Conservation (phyloP, 1,140 invertebrate species). For the Drosophila bocqueti region DNA sequence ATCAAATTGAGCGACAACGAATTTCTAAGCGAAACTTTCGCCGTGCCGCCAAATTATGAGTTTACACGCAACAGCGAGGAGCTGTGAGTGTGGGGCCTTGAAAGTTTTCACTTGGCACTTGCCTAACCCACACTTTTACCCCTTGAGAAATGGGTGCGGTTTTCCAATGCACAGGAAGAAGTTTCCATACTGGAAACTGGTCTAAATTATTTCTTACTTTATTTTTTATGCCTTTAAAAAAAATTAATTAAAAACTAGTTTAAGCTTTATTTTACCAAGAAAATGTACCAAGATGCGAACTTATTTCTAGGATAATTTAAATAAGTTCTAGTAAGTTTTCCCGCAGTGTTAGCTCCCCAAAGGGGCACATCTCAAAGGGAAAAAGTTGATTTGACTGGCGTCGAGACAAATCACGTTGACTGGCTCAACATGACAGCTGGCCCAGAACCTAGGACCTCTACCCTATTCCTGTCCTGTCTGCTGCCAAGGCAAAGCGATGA, state of each 20-base stretch:
- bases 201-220: background rate
- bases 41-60: constrained; percentile 62
- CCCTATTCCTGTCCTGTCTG: constrained; percentile 22
- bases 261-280: no score
- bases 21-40: constrained; percentile 56
- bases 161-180: constrained; percentile 2
- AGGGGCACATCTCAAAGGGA: constrained; percentile 16
- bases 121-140: background rate
- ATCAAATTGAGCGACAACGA: constrained; percentile 71
- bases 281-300: background rate
- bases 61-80: constrained; percentile 60
- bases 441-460: constrained; percentile 29
- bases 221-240: no score
- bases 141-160: constrained; percentile 46
- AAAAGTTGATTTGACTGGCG: constrained; percentile 56
- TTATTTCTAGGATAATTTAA: background rate
- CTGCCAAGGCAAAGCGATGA: constrained; percentile 59
- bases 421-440: constrained; percentile 69
- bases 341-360: background rate
- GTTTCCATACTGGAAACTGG: background rate
- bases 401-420: constrained; percentile 72
- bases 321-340: background rate
- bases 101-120: constrained; percentile 52
- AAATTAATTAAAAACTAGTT: no score
- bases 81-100: constrained; percentile 34